Percentiles rank a stretch among this genome's conserved stretches.
Conservation (phyloP, 2,888 invertebrate species). For the Drosophila mettleri region DNA sequence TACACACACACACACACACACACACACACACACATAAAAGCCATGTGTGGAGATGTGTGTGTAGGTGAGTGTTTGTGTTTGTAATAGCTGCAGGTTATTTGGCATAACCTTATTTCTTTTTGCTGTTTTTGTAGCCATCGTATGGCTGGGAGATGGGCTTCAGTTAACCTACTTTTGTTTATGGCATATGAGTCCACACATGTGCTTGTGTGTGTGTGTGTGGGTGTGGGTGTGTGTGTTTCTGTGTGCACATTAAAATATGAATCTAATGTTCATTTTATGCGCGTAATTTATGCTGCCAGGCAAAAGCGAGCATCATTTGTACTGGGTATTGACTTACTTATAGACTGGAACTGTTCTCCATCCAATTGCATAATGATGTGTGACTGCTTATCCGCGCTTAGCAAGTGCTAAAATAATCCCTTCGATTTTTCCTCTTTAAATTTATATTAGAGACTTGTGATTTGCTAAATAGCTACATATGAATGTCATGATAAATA, state of each 20-base stretch:
- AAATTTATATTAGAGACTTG: no score
- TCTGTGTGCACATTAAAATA: conserved; percentile 68
- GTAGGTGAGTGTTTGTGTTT: conserved; percentile 54
- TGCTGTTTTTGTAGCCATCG: conserved; percentile 51
- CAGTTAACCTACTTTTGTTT: conserved; percentile 61
- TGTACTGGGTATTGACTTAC: conserved; percentile 19
- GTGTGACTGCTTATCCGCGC: conserved; percentile 20
- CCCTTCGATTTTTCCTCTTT: no score
- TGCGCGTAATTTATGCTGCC: conserved; percentile 77
- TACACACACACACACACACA: conserved; percentile 39
- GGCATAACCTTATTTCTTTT: conserved; percentile 63
- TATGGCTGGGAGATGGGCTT: conserved; percentile 34
- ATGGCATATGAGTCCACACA: conserved; percentile 39
- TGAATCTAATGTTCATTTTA: conserved; percentile 81
- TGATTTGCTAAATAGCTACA: no score
- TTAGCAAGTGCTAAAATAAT: no score
- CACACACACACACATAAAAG: conserved; percentile 25
- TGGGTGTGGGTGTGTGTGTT: conserved; percentile 21
- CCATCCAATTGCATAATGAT: conserved; percentile 30
- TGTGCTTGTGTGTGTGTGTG: conserved; percentile 4
- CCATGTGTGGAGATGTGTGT: conserved; percentile 22
- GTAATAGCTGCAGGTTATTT: conserved; percentile 77
- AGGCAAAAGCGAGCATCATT: conserved; percentile 44
- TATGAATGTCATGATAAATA: no score
- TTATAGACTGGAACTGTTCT: conserved; percentile 11